Conservation (phyloP, 1,140 invertebrate genomes). For the Vollenhovia emeryi region DNA sequence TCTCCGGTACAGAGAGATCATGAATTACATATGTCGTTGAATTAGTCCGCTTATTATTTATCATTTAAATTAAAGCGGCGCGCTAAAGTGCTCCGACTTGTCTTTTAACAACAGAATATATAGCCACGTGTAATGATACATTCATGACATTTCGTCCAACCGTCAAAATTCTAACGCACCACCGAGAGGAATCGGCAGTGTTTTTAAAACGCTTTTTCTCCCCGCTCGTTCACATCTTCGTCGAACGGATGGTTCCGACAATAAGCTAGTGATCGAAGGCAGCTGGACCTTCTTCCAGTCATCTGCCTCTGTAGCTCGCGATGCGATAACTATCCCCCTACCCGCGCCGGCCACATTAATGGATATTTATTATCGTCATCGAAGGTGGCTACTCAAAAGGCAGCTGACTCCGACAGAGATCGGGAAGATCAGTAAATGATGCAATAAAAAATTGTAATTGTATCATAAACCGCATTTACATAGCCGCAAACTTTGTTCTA, state of each 20-base stretch:
- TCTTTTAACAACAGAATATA: background rate
- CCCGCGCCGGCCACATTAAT: conserved; percentile 77
- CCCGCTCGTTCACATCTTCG: conserved; percentile 53
- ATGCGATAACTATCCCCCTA: conserved; percentile 81
- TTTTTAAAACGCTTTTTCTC: conserved; percentile 46
- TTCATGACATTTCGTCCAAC: background rate
- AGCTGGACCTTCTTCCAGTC: conserved; percentile 82
- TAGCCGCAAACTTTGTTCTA: background rate
- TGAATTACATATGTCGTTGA: background rate
- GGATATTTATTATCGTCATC: conserved; percentile 83
- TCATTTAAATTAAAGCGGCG: background rate
- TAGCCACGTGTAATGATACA: background rate
- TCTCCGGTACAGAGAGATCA: background rate
- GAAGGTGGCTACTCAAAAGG: conserved; percentile 75
- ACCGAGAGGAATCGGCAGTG: conserved; percentile 25
- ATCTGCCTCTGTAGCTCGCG: conserved; percentile 81
- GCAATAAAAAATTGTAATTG: conserved; percentile 22
- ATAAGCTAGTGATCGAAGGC: conserved; percentile 81
- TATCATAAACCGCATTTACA: conserved; percentile 31
- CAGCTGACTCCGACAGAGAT: conserved; percentile 78
- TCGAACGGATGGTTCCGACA: conserved; percentile 70
- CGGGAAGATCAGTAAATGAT: conserved; percentile 65
- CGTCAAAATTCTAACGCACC: conserved; percentile 3
- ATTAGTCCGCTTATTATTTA: background rate
- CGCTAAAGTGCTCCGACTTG: background rate